Evolutionary conservation across 2,888 invertebrate species (phyloP).

Genomic region (Phytoseiulus persimilis): DNA sequence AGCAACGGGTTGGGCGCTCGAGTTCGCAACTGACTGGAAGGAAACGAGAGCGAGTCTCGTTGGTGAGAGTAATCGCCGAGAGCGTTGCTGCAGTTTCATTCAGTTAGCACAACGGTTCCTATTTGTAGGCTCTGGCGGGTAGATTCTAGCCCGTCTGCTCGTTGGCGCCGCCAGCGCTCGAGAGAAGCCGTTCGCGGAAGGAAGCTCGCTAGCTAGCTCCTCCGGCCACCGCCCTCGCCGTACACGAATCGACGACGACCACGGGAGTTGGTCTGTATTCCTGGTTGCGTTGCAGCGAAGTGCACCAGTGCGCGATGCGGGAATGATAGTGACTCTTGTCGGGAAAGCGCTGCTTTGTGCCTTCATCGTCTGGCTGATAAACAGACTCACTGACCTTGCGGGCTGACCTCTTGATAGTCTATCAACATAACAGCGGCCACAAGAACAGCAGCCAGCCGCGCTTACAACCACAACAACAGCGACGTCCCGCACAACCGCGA

Average conservation of each 20-base stretch:
- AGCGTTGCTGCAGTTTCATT: neutral
- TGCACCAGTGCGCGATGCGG: neutral
- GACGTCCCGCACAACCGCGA: neutral
- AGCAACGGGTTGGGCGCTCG: neutral
- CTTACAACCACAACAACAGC: neutral
- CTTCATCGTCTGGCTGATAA: conserved; percentile 37
- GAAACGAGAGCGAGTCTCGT: neutral
- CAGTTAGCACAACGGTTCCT: neutral
- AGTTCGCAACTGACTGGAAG: neutral
- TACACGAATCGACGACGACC: neutral
- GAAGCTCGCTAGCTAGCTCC: neutral
- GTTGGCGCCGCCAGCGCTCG: neutral
- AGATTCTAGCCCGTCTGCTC: neutral
- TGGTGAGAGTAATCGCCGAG: neutral
- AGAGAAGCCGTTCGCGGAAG: neutral
- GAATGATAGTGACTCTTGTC: conserved; percentile 9
- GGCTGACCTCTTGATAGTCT: conserved; percentile 22
- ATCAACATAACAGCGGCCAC: conserved; percentile 12
- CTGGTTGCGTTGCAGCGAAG: neutral
- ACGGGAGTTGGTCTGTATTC: neutral
- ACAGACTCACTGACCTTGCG: conserved; percentile 21
- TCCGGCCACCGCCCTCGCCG: neutral
- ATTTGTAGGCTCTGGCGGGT: neutral
- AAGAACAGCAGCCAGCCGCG: neutral
- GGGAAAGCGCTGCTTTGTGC: conserved; percentile 21